Conservation (phyloP, 2,113 vertebrate species). For the Eclectus roratus region DNA sequence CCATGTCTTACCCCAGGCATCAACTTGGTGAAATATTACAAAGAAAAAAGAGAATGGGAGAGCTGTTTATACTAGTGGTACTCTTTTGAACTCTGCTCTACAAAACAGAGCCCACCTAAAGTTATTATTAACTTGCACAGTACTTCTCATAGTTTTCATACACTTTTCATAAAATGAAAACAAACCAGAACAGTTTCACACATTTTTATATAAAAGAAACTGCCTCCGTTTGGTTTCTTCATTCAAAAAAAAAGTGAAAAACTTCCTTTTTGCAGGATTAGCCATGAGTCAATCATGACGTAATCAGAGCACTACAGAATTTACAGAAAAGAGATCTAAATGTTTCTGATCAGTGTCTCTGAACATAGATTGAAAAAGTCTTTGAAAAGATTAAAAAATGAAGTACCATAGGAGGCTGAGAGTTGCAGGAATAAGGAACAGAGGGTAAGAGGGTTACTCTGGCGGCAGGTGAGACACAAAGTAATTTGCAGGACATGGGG, state of each 20-base stretch:
- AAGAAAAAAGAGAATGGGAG: neutral
- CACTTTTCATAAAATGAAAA: neutral
- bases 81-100: neutral
- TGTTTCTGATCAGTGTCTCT: neutral
- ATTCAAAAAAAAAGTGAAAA: neutral
- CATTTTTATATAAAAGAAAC: neutral
- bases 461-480: neutral
- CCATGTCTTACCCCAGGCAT: neutral
- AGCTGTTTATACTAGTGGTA: neutral
- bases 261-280: neutral
- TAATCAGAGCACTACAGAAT: neutral
- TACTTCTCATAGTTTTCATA: neutral
- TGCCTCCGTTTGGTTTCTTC: neutral
- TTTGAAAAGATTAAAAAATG: neutral
- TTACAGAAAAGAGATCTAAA: neutral
- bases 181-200: neutral
- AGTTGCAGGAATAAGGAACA: neutral
- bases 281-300: neutral
- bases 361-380: neutral
- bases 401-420: rapidly evolving
- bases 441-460: neutral
- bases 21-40: neutral
- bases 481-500: neutral
- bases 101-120: neutral
- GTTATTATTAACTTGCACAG: neutral